phyloP scores from a whole-genome alignment of 2,888 invertebrate species.

The Camptogramma bilineatum region DNA sequence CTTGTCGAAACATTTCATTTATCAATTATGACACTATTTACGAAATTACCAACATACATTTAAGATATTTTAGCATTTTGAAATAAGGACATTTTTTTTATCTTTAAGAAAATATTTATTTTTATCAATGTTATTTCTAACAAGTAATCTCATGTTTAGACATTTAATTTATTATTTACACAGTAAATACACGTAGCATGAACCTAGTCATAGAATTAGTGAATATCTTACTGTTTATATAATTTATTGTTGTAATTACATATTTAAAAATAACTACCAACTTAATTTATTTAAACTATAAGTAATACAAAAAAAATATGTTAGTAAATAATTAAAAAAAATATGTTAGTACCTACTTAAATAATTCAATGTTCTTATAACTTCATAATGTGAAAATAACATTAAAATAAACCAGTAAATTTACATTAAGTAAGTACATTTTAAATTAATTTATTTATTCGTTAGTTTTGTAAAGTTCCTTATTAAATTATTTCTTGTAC shows the following conservation, averaged over 20 bases:
- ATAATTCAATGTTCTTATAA: conserved; percentile 22
- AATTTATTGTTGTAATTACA: neutral
- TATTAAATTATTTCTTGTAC: conserved; percentile 15
- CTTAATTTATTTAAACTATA: too few species aligned
- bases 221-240: conserved; percentile 3
- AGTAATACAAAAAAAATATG: too few species aligned
- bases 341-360: neutral
- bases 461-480: conserved; percentile 22
- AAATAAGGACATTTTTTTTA: conserved; percentile 24
- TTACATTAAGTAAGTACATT: too few species aligned
- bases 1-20: conserved; percentile 1
- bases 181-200: conserved; percentile 22
- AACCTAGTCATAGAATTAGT: conserved; percentile 42
- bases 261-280: neutral
- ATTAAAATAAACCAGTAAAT: conserved; percentile 5
- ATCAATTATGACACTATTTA: neutral
- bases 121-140: conserved; percentile 36
- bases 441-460: conserved; percentile 5
- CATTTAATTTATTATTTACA: neutral
- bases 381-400: conserved; percentile 30
- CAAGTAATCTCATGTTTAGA: neutral
- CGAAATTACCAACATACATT: neutral
- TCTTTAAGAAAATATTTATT: conserved; percentile 16
- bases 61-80: conserved; percentile 29
- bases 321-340: neutral